phyloP scores from a whole-genome alignment of 1,140 invertebrate species.

The Cydia fagiglandana region DNA sequence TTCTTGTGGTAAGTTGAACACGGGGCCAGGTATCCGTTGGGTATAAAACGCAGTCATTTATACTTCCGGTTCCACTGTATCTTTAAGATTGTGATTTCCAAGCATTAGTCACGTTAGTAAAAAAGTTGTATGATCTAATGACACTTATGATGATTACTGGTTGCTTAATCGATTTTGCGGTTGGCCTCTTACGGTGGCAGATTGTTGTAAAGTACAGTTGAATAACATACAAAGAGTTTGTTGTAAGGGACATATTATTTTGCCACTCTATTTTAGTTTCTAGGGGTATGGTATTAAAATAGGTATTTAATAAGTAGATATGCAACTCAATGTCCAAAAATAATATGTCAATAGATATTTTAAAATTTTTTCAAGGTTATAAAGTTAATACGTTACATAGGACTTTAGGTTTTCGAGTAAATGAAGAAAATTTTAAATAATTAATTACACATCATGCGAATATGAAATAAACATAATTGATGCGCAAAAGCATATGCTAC shows the following conservation, averaged over 20 bases:
- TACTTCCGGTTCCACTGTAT: background rate
- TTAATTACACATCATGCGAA: background rate
- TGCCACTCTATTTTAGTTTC: background rate
- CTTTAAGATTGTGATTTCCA: background rate
- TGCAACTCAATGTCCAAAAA: too few species aligned
- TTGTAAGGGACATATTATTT: background rate
- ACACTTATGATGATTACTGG: conserved; percentile 1
- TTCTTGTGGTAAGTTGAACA: background rate
- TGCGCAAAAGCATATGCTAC: background rate
- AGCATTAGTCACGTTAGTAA: conserved; percentile 13
- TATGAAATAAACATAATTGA: background rate
- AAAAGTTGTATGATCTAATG: conserved; percentile 13
- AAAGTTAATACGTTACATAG: background rate
- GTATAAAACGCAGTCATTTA: conserved; percentile 15
- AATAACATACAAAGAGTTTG: background rate
- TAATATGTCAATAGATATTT: too few species aligned
- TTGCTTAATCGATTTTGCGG: conserved; percentile 6
- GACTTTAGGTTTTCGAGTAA: background rate
- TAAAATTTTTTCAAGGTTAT: too few species aligned
- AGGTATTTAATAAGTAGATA: too few species aligned
- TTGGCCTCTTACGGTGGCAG: background rate
- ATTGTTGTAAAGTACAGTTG: background rate
- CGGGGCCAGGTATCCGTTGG: background rate
- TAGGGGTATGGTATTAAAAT: too few species aligned
- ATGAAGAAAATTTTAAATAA: background rate